Evolutionary conservation across 2,888 invertebrate genomes (phyloP).

Genomic region (Microplitis deprimator): DNA sequence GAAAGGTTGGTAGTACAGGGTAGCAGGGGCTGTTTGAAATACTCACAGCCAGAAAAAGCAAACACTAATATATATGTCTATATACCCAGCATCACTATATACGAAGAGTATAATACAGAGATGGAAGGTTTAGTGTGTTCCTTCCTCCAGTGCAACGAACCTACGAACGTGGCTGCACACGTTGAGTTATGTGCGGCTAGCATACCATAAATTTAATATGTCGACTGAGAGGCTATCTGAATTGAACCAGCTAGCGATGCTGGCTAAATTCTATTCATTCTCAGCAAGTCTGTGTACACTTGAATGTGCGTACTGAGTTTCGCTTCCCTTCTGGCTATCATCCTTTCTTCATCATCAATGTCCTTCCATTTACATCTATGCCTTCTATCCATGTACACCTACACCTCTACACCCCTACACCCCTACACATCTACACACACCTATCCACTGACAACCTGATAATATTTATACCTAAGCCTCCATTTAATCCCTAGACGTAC

Average conservation of each 20-base stretch:
- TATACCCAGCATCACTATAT: background rate
- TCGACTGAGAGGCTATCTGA: constrained; percentile 66
- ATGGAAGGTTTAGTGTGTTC: constrained; percentile 25
- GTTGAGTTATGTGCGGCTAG: constrained; percentile 63
- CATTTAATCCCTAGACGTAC: background rate
- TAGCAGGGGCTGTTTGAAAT: constrained; percentile 19
- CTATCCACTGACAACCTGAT: background rate
- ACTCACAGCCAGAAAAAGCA: background rate
- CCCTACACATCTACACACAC: background rate
- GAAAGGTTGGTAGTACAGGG: background rate
- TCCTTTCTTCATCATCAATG: constrained; percentile 44
- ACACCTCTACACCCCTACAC: background rate
- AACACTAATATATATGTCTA: background rate
- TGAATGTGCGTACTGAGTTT: constrained; percentile 23
- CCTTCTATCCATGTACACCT: background rate
- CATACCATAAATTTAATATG: constrained; percentile 69
- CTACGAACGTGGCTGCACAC: constrained; percentile 43
- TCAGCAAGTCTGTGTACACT: constrained; percentile 48
- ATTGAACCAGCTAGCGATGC: constrained; percentile 61
- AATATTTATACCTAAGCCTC: constrained; percentile 18
- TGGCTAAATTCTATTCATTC: constrained; percentile 62
- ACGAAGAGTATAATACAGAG: background rate
- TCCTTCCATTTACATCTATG: background rate
- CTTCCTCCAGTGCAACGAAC: constrained; percentile 34
- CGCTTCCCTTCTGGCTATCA: constrained; percentile 8